Evolutionary conservation across 2,888 invertebrate genomes (phyloP), one percentile per base, ranked within the genome.

Genomic region (Brachyptera putata): DNA sequence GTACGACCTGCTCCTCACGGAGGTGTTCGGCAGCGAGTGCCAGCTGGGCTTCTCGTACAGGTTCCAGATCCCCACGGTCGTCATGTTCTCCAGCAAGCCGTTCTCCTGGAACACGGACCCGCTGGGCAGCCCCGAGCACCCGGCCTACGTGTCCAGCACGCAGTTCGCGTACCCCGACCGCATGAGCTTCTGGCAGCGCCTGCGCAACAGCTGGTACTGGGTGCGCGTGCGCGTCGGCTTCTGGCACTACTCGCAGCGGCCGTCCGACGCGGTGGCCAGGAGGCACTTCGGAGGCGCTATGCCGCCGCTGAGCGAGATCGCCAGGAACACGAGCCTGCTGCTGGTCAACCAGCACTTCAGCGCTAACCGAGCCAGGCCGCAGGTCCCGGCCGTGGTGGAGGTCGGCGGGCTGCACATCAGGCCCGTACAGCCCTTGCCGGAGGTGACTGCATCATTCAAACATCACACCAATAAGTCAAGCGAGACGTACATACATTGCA

Each of bases 1-100:
- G 18, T 68, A 57, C 39, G 68, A 68, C 46, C 43, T 68, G n/a
- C 63, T 66, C n/a, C 64, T 68, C 14, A 66, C 67, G 1, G 68
- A 68, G 57, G 57, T 67, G n/a, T 66, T 68, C 24, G 66, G 66
- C 4, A 55, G 66, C 1, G 67, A 68, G 39, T 67, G 67, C 39
- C 64, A 64, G 36, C 48, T 65, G 2, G 63, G 61, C 11, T 60
- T 68, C n/a, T 62, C 67, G 0, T 60, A 66, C 50, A 56, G 62
- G 50, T 62, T 68, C 4, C 48, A 65, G 18, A 63, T 63, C 1
- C 68, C 68, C 1, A 21, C 58, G 5, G 65, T 68, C n/a, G 60
- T 62, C 1, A 60, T 67, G 13, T 58, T 59, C 7, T 63, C 68
- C 1, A 67, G 67, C 34, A 62, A 64, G n/a, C 57, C 61, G 2